phyloP scores from a whole-genome alignment of 2,113 vertebrate species.

The Tetrax tetrax region DNA sequence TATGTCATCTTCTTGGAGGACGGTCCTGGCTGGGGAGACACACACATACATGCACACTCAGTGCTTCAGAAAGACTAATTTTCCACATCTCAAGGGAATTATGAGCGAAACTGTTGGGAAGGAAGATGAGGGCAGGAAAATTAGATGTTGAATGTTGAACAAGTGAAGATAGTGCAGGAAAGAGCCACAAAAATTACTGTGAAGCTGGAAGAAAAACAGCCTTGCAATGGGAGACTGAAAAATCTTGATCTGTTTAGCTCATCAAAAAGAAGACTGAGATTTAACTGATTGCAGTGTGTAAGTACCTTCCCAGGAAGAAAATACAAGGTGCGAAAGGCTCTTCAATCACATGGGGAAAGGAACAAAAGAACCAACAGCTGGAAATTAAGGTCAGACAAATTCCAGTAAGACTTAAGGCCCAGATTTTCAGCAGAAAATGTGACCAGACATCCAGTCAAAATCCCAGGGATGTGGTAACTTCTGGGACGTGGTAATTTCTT shows the following conservation, averaged over 20 bases:
- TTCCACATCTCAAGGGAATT: background rate
- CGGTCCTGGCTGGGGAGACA: background rate
- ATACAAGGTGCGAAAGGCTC: slow-evolving; percentile 47
- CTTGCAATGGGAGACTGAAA: background rate
- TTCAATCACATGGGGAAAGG: slow-evolving; percentile 46
- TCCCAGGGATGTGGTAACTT: slow-evolving; percentile 45
- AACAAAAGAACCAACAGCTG: slow-evolving; percentile 43
- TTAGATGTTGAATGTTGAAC: background rate
- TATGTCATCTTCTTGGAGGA: background rate
- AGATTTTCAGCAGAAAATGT: slow-evolving; percentile 34
- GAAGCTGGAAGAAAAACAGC: slow-evolving; percentile 15
- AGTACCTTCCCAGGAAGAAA: slow-evolving; percentile 54
- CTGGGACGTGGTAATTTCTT: slow-evolving; percentile 14
- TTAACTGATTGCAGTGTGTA: slow-evolving; percentile 40
- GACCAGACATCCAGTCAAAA: slow-evolving; percentile 35
- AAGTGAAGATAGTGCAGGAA: background rate
- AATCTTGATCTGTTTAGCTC: slow-evolving; percentile 55
- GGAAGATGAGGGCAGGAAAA: slow-evolving; percentile 15
- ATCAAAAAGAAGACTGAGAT: slow-evolving; percentile 56
- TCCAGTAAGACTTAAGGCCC: slow-evolving; percentile 1
- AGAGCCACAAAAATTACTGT: background rate
- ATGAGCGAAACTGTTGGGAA: background rate
- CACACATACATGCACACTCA: background rate
- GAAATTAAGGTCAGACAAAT: slow-evolving; percentile 57
- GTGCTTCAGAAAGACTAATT: slow-evolving; percentile 1